Evolutionary conservation across 2,888 invertebrate species (phyloP), one percentile per base, ranked within the genome.

Genomic region (Metopia argyrocephala): DNA sequence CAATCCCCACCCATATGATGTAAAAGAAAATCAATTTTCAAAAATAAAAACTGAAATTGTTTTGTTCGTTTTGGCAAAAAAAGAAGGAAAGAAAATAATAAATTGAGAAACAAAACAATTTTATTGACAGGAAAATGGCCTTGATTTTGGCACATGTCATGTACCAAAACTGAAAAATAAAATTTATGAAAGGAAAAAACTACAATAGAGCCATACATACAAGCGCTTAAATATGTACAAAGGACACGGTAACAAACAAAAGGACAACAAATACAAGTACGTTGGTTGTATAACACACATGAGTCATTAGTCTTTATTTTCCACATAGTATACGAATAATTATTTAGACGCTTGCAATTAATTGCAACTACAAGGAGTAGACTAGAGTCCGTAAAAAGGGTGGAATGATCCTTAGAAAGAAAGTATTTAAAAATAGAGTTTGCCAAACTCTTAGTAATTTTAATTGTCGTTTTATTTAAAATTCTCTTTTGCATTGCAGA

Each of bases 291-390:
- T 9, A 56, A 7, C n/a, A n/a, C 12, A 50, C 28, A 28, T 54
- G 7, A 75, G 45, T 45, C 54, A 61, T 54, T 52, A 21, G 18
- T 27, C 12, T 27, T 66, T 23, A 38, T 9, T 15, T 38, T 38
- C 4, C 38, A 56, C 9, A 27, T 18, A 23, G 15, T 54, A 45
- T 27, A 61, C 45, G 48, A 38, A 68, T 23, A 74, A 69, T 74
- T 74, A 64, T 75, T 79, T 59, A 69, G 64, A 65, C 25, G 57
- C 7, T 15, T 69, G 69, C 69, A 79, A 74, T 79, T 79, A 79
- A 66, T 75, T 75, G 70, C 70, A 75, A 31, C 31, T 27, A 70
- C 7, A 15, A 18, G 27, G 1, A 18, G 6, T 18, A n/a, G 3
- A 7, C 48, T 7, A 6, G 4, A 1, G 15, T 4, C 9, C 12